phyloP scores from a whole-genome alignment of 2,113 vertebrate species.

The Hymenochirus boettgeri region DNA sequence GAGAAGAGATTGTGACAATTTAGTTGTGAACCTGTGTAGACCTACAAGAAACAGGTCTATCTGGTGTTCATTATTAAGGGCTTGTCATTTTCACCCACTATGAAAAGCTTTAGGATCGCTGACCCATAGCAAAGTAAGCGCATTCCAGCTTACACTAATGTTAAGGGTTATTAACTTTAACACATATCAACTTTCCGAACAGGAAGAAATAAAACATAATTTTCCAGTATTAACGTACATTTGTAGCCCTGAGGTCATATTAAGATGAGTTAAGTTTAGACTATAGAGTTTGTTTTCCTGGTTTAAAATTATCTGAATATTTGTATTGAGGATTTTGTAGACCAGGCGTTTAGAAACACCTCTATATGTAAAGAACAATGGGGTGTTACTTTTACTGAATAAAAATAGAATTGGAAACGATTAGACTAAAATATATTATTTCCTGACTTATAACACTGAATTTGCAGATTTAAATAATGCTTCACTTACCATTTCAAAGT shows the following conservation, averaged over 20 bases:
- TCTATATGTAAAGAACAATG: too few relatives aligned
- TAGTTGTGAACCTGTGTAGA: too few relatives aligned
- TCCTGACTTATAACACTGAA: too few relatives aligned
- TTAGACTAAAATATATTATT: too few relatives aligned
- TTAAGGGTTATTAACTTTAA: conserved; percentile 53
- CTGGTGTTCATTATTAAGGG: conserved; percentile 47
- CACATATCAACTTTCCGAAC: conserved; percentile 48
- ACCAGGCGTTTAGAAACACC: too few relatives aligned
- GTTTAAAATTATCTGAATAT: not conserved
- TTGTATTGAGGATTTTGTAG: too few relatives aligned
- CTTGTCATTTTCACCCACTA: conserved; percentile 56
- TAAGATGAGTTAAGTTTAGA: not conserved
- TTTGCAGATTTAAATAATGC: too few relatives aligned
- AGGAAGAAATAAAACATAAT: conserved; percentile 45
- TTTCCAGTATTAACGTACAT: conserved; percentile 44
- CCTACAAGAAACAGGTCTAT: conserved; percentile 45
- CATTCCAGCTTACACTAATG: conserved; percentile 51
- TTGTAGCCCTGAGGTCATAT: conserved; percentile 27
- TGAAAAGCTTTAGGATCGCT: conserved; percentile 54
- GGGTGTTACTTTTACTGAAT: too few relatives aligned
- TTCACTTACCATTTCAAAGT: too few relatives aligned
- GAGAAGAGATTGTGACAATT: too few relatives aligned
- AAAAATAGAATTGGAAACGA: too few relatives aligned
- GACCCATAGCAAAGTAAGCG: conserved; percentile 51
- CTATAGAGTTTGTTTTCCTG: not conserved